Conservation (phyloP, 2,888 invertebrate species). For the Stenoptilia bipunctidactyla region DNA sequence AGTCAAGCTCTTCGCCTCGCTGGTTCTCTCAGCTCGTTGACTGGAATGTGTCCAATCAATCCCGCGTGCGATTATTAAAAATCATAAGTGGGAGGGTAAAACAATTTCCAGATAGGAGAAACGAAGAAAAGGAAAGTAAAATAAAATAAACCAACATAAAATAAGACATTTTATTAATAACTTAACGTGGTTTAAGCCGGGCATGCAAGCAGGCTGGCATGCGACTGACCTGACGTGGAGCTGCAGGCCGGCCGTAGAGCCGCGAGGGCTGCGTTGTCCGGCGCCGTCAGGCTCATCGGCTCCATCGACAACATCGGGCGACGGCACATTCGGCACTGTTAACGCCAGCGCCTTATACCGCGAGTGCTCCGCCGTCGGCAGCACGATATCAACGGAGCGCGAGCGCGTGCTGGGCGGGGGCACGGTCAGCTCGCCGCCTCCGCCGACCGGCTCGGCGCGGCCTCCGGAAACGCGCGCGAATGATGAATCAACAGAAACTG, state of each 20-base stretch:
- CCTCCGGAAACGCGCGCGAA: slow-evolving; percentile 83
- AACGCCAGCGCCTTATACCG: slow-evolving; percentile 86
- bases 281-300: slow-evolving; percentile 17
- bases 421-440: slow-evolving; percentile 74
- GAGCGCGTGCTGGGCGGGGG: slow-evolving; percentile 82
- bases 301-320: slow-evolving; percentile 20
- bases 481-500: slow-evolving; percentile 90
- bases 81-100: no score
- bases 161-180: no score
- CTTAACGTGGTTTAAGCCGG: no score
- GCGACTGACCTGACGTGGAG: background rate
- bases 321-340: slow-evolving; percentile 53
- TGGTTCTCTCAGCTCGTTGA: no score
- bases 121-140: no score
- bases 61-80: no score
- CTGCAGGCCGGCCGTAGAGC: no score
- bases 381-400: slow-evolving; percentile 87
- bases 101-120: no score
- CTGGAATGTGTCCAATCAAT: no score
- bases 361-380: slow-evolving; percentile 88
- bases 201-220: background rate
- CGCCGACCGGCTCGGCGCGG: slow-evolving; percentile 79
- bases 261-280: no score
- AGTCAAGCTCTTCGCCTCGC: no score
- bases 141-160: no score